phyloP scores from a whole-genome alignment of 2,888 invertebrate genomes.

The Entomobrya proxima region DNA sequence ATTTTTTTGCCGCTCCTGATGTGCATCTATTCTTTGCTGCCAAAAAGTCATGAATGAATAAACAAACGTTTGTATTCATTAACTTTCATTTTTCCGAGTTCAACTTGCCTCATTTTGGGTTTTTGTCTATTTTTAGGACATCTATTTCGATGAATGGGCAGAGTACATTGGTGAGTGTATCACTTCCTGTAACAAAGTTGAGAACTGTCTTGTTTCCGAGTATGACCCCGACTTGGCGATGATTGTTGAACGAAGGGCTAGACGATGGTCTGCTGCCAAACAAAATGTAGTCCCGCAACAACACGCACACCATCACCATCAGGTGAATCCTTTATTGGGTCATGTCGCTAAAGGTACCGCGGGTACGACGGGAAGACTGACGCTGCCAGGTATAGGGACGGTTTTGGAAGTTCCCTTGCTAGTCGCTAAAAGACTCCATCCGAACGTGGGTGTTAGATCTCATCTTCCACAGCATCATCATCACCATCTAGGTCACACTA shows the following conservation, averaged over 20 bases:
- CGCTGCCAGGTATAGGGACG: slow-evolving; percentile 56
- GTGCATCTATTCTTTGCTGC: not conserved
- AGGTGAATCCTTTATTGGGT: not conserved
- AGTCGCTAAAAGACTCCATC: slow-evolving; percentile 68
- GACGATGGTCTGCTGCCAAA: slow-evolving; percentile 85
- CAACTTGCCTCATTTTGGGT: not conserved
- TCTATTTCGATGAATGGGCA: slow-evolving; percentile 75
- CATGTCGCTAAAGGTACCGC: not conserved
- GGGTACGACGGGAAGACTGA: slow-evolving; percentile 43
- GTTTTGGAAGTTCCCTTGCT: slow-evolving; percentile 62
- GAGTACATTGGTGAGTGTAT: slow-evolving; percentile 82
- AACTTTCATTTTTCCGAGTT: too few species aligned
- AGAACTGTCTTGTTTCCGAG: slow-evolving; percentile 73
- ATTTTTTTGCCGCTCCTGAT: not conserved
- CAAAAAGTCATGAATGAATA: not conserved
- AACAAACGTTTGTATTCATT: not conserved
- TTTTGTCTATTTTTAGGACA: slow-evolving; percentile 68
- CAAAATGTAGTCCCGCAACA: slow-evolving; percentile 74
- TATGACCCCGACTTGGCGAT: slow-evolving; percentile 84
- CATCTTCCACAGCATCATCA: slow-evolving; percentile 44
- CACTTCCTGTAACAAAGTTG: slow-evolving; percentile 88
- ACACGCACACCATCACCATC: slow-evolving; percentile 1
- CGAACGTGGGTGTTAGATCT: slow-evolving; percentile 63
- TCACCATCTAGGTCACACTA: slow-evolving; percentile 6
- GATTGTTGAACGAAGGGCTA: slow-evolving; percentile 84